Base-by-base conservation (phyloP, 2,797 vertebrate species). In the Sebastes steindachneri region DNA sequence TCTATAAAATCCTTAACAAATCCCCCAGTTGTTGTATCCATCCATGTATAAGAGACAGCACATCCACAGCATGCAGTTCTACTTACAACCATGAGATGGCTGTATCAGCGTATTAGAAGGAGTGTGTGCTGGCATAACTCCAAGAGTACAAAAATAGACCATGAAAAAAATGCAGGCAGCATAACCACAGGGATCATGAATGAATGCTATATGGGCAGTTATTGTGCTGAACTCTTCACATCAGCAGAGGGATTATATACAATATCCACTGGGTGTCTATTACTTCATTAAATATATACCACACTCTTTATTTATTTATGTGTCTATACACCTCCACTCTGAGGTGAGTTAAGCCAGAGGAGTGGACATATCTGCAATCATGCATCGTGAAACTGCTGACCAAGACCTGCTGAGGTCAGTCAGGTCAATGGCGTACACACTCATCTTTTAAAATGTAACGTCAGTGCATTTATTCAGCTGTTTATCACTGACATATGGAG, bases 311-410 rank as follows among this genome's bases (percentile, higher is more conserved):
- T 57, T 8, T 59, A 31, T 60, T n/a, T 3, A 60, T 33, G 19
- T 21, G 29, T 33, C 33, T 19, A 75, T 25, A 12, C 6, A 41
- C 14, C 19, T 79, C 8, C 29, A 54, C 3, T 74, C 10, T 25
- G 19, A 79, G 35, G 12, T 25, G 25, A 26, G 11, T 28, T 70
- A 14, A 75, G 25, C 29, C 25, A 37, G 45, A 41, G 19, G 35
- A 65, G 21, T 67, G 28, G 2, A 53, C 48, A 53, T 48, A 48
- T 48, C 45, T 69, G 26, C 35, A 29, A 26, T 82, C 70, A 76
- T 64, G 48, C n/a, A 77, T 75, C 68, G 69, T 83, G 33, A 88
- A 90, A 83, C 10, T 57, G 84, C 82, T 89, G 80, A 89, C 68
- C 67, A 67, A 77, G 51, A 35, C 3, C 25, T 35, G 35, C 59